These are phyloP conservation scores for Nasua narica DNA, from an alignment of 2,797 vertebrate species.

Conservation along the genomic window DNA sequence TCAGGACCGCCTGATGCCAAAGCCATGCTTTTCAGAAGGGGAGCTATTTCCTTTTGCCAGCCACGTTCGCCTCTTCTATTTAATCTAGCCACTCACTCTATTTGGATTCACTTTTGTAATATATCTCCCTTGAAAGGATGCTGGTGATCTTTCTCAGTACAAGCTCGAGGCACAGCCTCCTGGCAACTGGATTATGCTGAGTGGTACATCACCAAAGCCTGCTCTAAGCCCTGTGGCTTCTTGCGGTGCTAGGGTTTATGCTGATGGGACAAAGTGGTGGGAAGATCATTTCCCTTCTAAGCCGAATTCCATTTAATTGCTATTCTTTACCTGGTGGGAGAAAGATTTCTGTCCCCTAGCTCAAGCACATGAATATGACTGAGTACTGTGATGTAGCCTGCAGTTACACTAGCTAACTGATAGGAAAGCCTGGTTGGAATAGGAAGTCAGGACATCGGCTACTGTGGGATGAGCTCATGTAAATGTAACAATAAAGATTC, in stretches of 20 bases:
- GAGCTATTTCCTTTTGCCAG: neutral
- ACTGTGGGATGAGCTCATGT: neutral
- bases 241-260: neutral
- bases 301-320: neutral
- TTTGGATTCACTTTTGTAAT: neutral
- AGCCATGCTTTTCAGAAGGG: neutral
- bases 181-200: neutral
- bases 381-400: neutral
- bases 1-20: neutral
- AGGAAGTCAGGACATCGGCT: neutral
- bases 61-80: neutral
- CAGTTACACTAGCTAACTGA: neutral
- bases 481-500: neutral
- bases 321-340: neutral
- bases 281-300: neutral
- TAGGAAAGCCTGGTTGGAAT: neutral
- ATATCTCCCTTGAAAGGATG: neutral
- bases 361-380: neutral
- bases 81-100: neutral
- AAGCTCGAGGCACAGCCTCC: neutral
- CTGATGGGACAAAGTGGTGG: neutral
- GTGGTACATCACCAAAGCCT: neutral
- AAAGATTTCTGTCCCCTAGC: neutral
- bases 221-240: neutral
- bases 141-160: neutral